Conservation (phyloP, 2,797 vertebrate genomes). For the Buphagus erythrorhynchus region DNA sequence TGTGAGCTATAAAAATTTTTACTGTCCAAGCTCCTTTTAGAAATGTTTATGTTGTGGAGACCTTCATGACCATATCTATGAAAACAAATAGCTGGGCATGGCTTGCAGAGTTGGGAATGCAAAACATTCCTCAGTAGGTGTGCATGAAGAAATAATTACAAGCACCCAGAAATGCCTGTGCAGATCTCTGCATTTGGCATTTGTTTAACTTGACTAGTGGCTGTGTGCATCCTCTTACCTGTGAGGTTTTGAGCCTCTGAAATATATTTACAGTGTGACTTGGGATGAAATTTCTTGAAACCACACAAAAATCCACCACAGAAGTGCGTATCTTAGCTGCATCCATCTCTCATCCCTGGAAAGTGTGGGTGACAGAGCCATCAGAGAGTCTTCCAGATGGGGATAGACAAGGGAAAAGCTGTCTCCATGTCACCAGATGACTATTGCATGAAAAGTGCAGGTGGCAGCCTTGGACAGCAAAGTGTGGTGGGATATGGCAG, state of each 20-base stretch:
- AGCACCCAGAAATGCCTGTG: neutral
- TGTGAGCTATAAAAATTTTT: neutral
- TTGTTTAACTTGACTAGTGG: neutral
- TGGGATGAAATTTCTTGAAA: neutral
- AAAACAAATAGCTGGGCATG: neutral
- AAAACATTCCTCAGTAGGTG: neutral
- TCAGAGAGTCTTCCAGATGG: neutral
- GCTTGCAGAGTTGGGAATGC: neutral
- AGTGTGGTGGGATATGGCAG: neutral
- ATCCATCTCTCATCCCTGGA: neutral
- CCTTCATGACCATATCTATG: neutral
- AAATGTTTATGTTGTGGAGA: neutral
- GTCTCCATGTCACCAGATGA: neutral
- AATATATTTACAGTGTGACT: neutral
- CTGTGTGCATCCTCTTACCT: neutral
- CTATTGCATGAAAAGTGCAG: neutral
- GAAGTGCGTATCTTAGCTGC: accelerated
- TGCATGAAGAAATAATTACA: neutral
- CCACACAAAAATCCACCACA: accelerated
- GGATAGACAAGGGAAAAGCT: neutral
- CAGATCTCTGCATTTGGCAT: neutral
- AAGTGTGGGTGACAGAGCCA: neutral
- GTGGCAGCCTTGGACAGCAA: neutral
- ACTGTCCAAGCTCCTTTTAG: neutral
- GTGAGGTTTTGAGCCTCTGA: neutral